phyloP scores from a whole-genome alignment of 2,797 vertebrate species.

The Manis crassicaudata region DNA sequence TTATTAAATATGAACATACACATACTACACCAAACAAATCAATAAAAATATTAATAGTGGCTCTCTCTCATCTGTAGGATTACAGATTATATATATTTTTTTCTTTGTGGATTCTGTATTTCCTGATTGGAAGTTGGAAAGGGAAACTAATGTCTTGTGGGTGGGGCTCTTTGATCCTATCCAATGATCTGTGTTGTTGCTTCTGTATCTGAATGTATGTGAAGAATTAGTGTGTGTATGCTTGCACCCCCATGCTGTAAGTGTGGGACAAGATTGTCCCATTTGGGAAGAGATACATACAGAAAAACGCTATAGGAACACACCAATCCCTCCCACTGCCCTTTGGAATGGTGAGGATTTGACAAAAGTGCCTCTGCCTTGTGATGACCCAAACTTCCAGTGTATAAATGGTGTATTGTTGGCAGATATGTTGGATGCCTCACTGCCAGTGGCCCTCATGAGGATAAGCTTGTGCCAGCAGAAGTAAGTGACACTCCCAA shows the following conservation, averaged over 20 bases:
- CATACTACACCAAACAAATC: background rate
- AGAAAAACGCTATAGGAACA: background rate
- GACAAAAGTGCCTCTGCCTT: background rate
- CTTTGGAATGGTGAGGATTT: background rate
- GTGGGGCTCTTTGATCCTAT: background rate
- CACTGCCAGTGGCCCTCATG: background rate
- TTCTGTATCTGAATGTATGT: background rate
- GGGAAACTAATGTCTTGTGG: background rate
- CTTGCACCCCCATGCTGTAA: background rate
- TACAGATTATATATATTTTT: background rate
- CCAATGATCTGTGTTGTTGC: background rate
- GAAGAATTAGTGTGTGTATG: background rate
- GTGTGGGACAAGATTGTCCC: background rate
- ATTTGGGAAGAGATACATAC: background rate
- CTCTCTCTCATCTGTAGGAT: background rate
- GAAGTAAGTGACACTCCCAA: background rate
- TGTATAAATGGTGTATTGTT: background rate
- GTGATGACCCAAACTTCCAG: background rate
- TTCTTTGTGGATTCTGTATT: background rate
- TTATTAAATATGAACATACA: background rate
- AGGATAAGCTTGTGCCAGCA: background rate
- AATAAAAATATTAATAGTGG: background rate
- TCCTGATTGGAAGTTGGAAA: background rate
- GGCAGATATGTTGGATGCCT: background rate
- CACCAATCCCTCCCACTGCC: background rate